Evolutionary conservation across 37 sponge, comb jelly and placozoan genomes (phyloP), one percentile per base, ranked within the genome.

Genomic region (Halichondria panicea): DNA sequence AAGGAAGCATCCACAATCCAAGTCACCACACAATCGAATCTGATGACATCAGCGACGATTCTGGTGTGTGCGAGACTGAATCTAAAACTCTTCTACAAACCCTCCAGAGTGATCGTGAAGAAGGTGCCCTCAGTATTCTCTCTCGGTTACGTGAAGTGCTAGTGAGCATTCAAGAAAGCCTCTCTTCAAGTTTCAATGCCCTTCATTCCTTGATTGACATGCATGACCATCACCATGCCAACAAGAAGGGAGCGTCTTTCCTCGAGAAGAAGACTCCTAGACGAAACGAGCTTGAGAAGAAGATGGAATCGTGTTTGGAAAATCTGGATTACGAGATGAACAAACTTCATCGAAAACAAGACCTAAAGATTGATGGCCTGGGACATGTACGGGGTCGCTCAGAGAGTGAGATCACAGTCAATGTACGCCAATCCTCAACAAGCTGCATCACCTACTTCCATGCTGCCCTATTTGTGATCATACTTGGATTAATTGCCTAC

Each of bases 401-500:
- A 11, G 67, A 55, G 43, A 36, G 38, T 21, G 3, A 7, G 8
- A 0, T 66, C 68, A 55, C 40, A 24, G 32, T 4, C 21, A 19
- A 39, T 21, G 61, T 74, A 9, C 36, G 62, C 4, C 13, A 67
- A 4, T n/a, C 33, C 19, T 3, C 54, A 1, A 40, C 53, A 15
- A 22, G 57, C 4, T 66, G 78, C 38, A 8, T 78, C 0, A 66
- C 67, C 7, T 67, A 32, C 19, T 12, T 78, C 9, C 57, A 42
- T 37, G 33, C 18, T 34, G 1, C 56, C 7, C 60, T 69, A 36
- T 79, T 79, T 58, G 28, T 69, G 2, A 19, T 36, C 0, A 33
- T 69, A 6, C 4, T 58, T 35, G 37, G 34, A 6, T 58, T 69
- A 25, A 12, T 79, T 0, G 43, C 22, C 24, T 57, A 33, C 46